Conservation (phyloP, 2,113 vertebrate species). For the Notiomystis cincta region DNA sequence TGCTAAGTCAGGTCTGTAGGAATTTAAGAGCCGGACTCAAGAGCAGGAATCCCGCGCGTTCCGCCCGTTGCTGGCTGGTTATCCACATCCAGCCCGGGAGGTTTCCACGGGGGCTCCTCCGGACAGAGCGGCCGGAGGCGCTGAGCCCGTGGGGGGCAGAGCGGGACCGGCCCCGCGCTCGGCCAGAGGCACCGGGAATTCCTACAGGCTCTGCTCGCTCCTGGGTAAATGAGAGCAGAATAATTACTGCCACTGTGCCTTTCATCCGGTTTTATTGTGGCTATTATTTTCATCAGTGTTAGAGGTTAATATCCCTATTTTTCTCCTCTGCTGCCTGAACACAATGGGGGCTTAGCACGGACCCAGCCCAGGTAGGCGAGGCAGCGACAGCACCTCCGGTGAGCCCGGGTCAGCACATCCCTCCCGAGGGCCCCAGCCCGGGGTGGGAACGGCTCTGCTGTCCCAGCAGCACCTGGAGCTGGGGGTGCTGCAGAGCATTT, state of each 20-base stretch:
- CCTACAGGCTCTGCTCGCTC: slow-evolving; percentile 7
- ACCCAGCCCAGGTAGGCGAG: slow-evolving; percentile 49
- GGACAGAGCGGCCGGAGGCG: background rate
- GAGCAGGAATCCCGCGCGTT: slow-evolving; percentile 14
- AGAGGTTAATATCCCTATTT: slow-evolving; percentile 78
- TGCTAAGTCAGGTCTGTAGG: slow-evolving; percentile 56
- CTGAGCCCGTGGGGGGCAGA: background rate
- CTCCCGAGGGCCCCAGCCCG: background rate
- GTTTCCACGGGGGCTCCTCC: slow-evolving; percentile 27
- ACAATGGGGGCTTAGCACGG: slow-evolving; percentile 55
- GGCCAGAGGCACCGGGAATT: background rate
- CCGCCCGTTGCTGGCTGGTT: background rate
- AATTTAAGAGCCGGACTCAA: slow-evolving; percentile 54
- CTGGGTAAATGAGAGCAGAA: slow-evolving; percentile 40
- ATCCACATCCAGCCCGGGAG: background rate
- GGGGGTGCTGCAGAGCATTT: background rate
- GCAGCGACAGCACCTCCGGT: background rate
- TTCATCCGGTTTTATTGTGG: slow-evolving; percentile 73
- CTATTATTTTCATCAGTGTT: slow-evolving; percentile 77
- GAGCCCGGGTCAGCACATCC: background rate
- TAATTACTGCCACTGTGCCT: slow-evolving; percentile 65
- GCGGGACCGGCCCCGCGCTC: fast-evolving
- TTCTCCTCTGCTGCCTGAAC: slow-evolving; percentile 74
- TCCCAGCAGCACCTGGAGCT: background rate
- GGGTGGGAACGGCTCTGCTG: background rate